phyloP scores from a whole-genome alignment of 1,140 invertebrate genomes.

The Vollenhovia emeryi region DNA sequence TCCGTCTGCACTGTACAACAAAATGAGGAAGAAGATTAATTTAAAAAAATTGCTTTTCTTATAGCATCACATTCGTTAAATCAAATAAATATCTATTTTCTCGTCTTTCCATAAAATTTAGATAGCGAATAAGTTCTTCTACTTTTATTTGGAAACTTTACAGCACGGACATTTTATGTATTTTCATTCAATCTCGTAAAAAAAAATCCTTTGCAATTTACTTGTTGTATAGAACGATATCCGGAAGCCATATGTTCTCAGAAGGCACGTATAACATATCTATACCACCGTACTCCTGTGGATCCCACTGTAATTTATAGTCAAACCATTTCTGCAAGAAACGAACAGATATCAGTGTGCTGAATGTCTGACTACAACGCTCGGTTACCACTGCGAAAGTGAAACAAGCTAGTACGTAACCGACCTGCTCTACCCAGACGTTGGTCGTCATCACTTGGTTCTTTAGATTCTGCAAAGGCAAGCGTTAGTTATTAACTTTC shows the following conservation, averaged over 20 bases:
- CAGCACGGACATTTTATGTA: neutral
- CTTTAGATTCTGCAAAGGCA: slow-evolving; percentile 90
- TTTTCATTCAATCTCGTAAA: neutral
- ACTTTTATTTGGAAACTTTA: neutral
- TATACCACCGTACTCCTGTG: slow-evolving; percentile 96
- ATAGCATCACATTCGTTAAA: neutral
- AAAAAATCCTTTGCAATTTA: slow-evolving; percentile 83
- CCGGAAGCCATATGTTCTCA: slow-evolving; percentile 96
- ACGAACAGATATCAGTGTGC: neutral
- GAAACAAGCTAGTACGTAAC: slow-evolving; percentile 1
- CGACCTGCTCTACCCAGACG: slow-evolving; percentile 95
- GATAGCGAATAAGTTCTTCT: neutral
- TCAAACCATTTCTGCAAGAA: slow-evolving; percentile 95
- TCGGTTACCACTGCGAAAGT: neutral
- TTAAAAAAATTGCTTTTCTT: neutral
- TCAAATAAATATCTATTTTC: neutral
- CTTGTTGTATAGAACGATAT: slow-evolving; percentile 96
- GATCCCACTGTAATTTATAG: slow-evolving; percentile 97
- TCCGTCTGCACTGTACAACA: slow-evolving; percentile 93
- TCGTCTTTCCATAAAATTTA: neutral
- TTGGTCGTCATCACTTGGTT: slow-evolving; percentile 99
- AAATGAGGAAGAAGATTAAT: slow-evolving; percentile 13
- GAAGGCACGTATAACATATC: slow-evolving; percentile 97
- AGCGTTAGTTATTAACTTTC: slow-evolving; percentile 24
- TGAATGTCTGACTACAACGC: neutral